phyloP scores from a whole-genome alignment of 2,797 vertebrate genomes.

The Pelochelys cantorii region DNA sequence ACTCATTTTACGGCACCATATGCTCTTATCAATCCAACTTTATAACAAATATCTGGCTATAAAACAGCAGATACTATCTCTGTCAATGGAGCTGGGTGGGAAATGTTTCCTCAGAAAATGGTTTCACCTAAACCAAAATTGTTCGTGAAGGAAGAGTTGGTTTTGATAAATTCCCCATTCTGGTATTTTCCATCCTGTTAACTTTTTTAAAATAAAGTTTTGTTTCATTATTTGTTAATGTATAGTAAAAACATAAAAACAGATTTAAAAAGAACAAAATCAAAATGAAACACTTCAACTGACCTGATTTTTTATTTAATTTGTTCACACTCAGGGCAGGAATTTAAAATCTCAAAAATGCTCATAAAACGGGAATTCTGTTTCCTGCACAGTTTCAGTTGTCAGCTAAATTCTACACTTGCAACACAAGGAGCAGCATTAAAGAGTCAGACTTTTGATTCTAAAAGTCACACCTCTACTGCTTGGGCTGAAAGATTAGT shows the following conservation, averaged over 20 bases:
- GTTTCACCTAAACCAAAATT: background rate
- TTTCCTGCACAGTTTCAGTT: background rate
- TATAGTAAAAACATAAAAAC: background rate
- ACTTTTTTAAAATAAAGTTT: background rate
- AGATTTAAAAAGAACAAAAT: background rate
- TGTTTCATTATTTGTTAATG: background rate
- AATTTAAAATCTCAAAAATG: background rate
- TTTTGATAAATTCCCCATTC: background rate
- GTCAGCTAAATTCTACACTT: constrained; percentile 37
- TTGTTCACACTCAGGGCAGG: constrained; percentile 17
- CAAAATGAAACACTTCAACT: background rate
- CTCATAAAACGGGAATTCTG: background rate
- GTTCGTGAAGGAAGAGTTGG: background rate
- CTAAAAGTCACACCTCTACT: background rate
- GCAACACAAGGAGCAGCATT: background rate
- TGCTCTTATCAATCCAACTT: background rate
- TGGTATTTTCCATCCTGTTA: background rate
- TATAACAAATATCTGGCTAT: background rate
- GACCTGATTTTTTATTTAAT: background rate
- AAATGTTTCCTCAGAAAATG: background rate
- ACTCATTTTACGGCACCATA: background rate
- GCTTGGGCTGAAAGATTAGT: background rate
- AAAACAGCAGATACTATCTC: background rate
- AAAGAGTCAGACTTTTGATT: background rate
- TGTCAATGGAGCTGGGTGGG: background rate